Conservation (phyloP, 1,140 invertebrate genomes). For the Pseudomyrmex pallidus region DNA sequence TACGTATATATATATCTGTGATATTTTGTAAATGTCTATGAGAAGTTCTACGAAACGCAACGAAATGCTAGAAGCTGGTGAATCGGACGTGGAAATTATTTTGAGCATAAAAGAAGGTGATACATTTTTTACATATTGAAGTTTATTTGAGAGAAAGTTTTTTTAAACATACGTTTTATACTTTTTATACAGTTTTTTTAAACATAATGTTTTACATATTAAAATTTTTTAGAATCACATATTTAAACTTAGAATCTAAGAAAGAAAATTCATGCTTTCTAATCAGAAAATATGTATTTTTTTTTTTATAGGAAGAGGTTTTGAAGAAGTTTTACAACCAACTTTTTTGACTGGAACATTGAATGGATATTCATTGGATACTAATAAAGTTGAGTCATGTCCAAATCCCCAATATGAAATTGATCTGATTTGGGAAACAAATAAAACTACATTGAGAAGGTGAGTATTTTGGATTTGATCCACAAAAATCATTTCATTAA, state of each 20-base stretch:
- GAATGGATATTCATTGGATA: slow-evolving; percentile 84
- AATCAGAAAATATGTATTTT: no score
- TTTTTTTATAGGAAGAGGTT: slow-evolving; percentile 79
- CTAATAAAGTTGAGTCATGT: slow-evolving; percentile 81
- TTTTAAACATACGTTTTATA: no score
- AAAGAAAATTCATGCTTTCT: neutral
- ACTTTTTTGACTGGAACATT: slow-evolving; percentile 84
- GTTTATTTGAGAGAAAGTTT: slow-evolving; percentile 1
- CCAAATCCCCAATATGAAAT: slow-evolving; percentile 81
- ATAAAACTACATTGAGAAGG: slow-evolving; percentile 84
- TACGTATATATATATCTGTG: slow-evolving; percentile 32
- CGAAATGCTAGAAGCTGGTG: slow-evolving; percentile 83
- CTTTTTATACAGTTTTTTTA: no score
- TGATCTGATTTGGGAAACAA: slow-evolving; percentile 85
- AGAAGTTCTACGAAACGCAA: slow-evolving; percentile 43
- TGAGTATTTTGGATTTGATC: slow-evolving; percentile 52
- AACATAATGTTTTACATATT: neutral
- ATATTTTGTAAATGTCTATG: no score
- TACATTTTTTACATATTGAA: slow-evolving; percentile 54
- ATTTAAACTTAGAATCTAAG: neutral
- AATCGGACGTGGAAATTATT: slow-evolving; percentile 83
- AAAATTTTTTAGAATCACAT: neutral
- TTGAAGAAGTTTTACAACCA: slow-evolving; percentile 83
- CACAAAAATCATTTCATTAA: no score
- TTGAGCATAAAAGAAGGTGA: slow-evolving; percentile 85